phyloP scores from a whole-genome alignment of 2,113 vertebrate species.

The Colinus virginianus region DNA sequence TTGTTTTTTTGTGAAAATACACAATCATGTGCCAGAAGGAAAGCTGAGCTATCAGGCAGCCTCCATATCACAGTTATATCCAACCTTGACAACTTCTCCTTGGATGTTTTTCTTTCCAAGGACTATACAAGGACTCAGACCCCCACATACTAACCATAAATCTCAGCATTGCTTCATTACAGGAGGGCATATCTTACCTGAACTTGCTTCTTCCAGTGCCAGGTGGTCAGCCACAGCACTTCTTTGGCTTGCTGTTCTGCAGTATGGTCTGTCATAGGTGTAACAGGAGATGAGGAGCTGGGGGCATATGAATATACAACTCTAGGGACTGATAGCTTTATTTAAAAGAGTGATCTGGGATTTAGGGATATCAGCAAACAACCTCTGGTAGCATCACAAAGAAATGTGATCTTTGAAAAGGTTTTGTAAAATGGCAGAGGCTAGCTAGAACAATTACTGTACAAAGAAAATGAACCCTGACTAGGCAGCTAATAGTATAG shows the following conservation, averaged over 20 bases:
- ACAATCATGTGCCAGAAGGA: neutral
- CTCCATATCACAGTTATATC: too few relatives aligned
- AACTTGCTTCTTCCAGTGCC: neutral
- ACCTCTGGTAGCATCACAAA: neutral
- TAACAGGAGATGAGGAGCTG: neutral
- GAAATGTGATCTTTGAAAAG: neutral
- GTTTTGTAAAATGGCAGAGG: neutral
- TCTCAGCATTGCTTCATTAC: neutral
- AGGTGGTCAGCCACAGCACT: neutral
- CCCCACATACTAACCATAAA: neutral
- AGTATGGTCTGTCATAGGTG: neutral
- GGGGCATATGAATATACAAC: neutral
- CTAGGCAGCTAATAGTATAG: neutral
- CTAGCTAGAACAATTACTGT: neutral
- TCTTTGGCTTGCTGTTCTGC: neutral
- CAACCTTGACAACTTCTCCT: neutral
- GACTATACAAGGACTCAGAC: neutral
- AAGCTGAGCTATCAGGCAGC: neutral
- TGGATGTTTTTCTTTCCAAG: neutral
- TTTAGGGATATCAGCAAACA: neutral
- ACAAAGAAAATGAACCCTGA: neutral
- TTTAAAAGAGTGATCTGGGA: neutral
- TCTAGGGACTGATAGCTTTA: neutral
- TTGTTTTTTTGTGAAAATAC: neutral
- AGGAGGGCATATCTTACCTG: neutral